Base-by-base conservation (phyloP, 2,797 vertebrate genomes). In the Chrysocyon brachyurus region DNA sequence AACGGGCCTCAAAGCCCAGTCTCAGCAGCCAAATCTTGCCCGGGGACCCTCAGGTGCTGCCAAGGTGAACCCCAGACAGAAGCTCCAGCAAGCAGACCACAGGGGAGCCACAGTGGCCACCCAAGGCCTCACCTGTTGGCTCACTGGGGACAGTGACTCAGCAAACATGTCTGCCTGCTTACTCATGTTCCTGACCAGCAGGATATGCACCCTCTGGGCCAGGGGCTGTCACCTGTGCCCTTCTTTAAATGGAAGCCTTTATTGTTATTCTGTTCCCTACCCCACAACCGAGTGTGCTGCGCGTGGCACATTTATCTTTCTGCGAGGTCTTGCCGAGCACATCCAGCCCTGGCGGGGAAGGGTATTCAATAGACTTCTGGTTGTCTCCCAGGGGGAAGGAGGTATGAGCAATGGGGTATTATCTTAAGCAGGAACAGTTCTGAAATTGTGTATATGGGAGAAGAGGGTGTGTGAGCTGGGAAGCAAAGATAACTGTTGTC, bases 371-470 rank as follows among this genome's bases (percentile, higher is more conserved):
- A 31, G 40, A 87, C 63, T 64, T 83, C 36, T 22, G n/a, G 14
- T 59, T 70, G 17, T 81, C 63, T 88, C 49, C 64, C 1, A 8
- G 6, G 22, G n/a, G 8, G 31, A 52, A 79, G 77, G 68, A 94
- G 33, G 33, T 59, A 21, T 49, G 73, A 89, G 4, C 61, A 22
- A 49, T 4, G 2, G 9, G 17, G 17, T 56, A 33, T 59, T 88
- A 85, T 56, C 82, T 89, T 72, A 88, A 81, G 36, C 54, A 77
- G 49, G 54, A 19, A 77, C 36, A 91, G 36, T 78, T 90, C 77
- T 93, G 14, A 86, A 73, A 75, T 40, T 59, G 21, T 63, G 24
- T 46, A 12, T 21, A 28, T 26, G 28, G 52, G 16, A 31, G 31
- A 63, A 68, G n/a, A 17, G 33, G 10, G 36, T 2, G 1, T 64